A percentile compares a stretch with the other conserved stretches of the same genome.
phyloP scores from a whole-genome alignment of 2,888 invertebrate genomes.

The Tenthredo mesomela region DNA sequence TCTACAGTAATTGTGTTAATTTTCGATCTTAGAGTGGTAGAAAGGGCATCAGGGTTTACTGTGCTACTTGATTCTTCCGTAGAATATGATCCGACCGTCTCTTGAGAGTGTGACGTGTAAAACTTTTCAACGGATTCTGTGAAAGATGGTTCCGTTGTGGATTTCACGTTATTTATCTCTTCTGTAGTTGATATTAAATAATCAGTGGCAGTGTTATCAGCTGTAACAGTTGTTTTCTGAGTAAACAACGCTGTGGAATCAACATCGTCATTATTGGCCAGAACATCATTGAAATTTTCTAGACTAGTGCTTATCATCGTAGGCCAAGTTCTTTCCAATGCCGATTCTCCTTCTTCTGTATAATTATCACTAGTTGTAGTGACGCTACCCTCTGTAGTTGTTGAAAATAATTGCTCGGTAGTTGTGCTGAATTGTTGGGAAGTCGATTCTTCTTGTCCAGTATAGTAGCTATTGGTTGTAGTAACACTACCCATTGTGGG shows the following conservation, averaged over 20 bases:
- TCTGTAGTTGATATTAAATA: neutral
- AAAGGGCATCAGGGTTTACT: neutral
- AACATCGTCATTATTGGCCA: neutral
- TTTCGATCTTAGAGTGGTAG: neutral
- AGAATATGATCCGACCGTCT: neutral
- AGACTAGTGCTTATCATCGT: constrained; percentile 31
- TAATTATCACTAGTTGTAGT: neutral
- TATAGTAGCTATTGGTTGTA: neutral
- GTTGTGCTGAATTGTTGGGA: constrained; percentile 12
- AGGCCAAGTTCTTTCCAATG: constrained; percentile 18
- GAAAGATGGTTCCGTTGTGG: neutral
- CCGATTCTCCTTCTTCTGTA: neutral
- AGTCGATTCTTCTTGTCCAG: neutral
- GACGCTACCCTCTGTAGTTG: neutral
- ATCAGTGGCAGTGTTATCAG: constrained; percentile 1
- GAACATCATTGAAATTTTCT: constrained; percentile 20
- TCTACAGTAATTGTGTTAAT: neutral
- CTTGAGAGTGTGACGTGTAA: constrained; percentile 10
- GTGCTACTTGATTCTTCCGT: neutral
- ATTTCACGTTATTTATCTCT: neutral
- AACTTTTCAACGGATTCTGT: neutral
- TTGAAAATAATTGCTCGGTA: neutral
- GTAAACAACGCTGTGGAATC: neutral
- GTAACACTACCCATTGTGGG: neutral
- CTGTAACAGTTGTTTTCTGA: neutral